Base-by-base conservation (phyloP, 2,797 vertebrate genomes). In the Sus cebifrons region DNA sequence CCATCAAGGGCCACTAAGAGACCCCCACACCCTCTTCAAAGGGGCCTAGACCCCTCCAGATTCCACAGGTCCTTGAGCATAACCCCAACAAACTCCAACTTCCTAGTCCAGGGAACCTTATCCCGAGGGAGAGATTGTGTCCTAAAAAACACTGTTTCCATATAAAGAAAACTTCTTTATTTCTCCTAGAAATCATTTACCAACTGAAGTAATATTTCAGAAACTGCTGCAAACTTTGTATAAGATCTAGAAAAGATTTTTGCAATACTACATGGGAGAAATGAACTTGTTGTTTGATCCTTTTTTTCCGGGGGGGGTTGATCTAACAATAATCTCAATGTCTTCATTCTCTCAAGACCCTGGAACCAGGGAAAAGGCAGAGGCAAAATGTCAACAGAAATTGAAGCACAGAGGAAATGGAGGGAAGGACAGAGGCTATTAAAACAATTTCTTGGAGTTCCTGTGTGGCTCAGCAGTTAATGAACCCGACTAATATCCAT, bases 181-280 rank as follows among this genome's bases (percentile, higher is more conserved):
- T 70, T 92, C 36, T 75, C 10, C 29, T 32, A 8, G 5, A 32
- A 93, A 62, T 77, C 40, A 52, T 65, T 92, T 87, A 62, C 60
- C 67, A 91, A 17, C 21, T 40, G 20, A 84, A 75, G 13, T 73
- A 74, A 74, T 70, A 52, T 54, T 92, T 85, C 70, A 93, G 60
- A 86, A 88, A 74, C 25, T 70, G 8, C 16, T 16, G 21, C 71
- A 25, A 96, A 85, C 4, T 81, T 73, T 17, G 40, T 56, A 15
- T 78, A 78, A 94, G 36, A 64, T 29, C 11, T 75, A 29, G 16
- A 27, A 56, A 70, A 36, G 18, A 36, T 44, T 64, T 79, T 21
- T 71, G 68, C 27, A 91, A 9, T 44, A 32, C 8, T 52, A 3
- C 29, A 52, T 17, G 8, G 29, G n/a, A 25, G 6, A 36, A 67